Evolutionary conservation across 2,797 vertebrate genomes (phyloP).

Genomic region (Heliangelus exortis): DNA sequence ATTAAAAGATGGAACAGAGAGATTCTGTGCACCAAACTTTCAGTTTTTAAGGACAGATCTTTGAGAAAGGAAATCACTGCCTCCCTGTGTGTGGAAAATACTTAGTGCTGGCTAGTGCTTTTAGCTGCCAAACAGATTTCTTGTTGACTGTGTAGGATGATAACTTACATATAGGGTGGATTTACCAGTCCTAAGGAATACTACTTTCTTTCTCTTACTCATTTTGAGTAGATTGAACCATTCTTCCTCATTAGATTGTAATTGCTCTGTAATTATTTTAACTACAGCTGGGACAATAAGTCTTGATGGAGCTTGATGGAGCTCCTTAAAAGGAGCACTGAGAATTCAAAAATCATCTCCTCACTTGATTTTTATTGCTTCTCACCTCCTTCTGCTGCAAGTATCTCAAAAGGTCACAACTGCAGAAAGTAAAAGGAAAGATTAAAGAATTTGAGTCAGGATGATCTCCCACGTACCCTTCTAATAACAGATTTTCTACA

Average conservation of each 20-base stretch:
- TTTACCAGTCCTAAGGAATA: background rate
- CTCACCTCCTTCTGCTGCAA: background rate
- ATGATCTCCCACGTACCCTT: background rate
- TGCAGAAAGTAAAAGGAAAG: background rate
- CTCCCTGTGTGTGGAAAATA: background rate
- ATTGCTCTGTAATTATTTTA: constrained; percentile 51
- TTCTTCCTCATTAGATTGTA: constrained; percentile 43
- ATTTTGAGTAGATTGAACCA: constrained; percentile 17
- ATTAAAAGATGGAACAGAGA: background rate
- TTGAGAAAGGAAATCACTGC: background rate
- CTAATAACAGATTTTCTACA: background rate
- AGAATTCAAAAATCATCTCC: background rate
- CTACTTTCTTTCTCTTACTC: background rate
- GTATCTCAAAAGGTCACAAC: background rate
- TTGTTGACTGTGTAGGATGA: background rate
- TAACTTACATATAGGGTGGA: background rate
- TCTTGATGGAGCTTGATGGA: constrained; percentile 12
- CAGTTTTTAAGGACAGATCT: background rate
- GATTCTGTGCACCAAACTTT: background rate
- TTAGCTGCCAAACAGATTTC: background rate
- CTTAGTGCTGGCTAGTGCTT: background rate
- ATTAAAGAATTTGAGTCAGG: background rate
- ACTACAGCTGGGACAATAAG: constrained; percentile 33
- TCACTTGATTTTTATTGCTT: constrained; percentile 25
- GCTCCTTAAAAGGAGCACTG: background rate